Conservation (phyloP, 2,888 invertebrate species). For the Agonopterix alstromeriana region DNA sequence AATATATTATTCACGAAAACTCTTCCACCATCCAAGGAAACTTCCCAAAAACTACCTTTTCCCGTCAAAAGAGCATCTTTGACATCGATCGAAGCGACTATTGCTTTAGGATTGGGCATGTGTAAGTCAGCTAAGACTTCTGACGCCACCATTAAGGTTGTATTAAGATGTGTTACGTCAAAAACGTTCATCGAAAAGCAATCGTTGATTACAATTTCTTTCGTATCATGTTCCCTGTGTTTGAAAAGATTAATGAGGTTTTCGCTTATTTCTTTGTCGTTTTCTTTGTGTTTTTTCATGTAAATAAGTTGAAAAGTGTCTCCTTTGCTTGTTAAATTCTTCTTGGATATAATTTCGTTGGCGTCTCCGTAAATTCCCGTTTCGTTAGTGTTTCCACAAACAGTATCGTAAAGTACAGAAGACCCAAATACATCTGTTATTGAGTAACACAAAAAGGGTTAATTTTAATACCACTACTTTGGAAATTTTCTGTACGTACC, state of each 20-base stretch:
- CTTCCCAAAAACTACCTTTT: constrained; percentile 15
- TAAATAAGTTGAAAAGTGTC: constrained; percentile 1
- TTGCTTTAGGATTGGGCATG: constrained; percentile 9
- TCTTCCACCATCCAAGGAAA: constrained; percentile 12
- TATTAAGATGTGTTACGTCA: not conserved
- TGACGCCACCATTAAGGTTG: not conserved
- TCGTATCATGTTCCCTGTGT: not conserved
- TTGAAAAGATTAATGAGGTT: too few relatives aligned
- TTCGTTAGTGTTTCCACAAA: constrained; percentile 9
- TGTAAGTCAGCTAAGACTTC: not conserved
- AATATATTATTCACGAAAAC: constrained; percentile 16
- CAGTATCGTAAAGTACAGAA: constrained; percentile 10
- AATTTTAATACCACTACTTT: constrained; percentile 1
- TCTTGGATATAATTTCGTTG: not conserved
- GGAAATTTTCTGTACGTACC: constrained; percentile 25
- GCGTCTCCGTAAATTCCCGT: constrained; percentile 1
- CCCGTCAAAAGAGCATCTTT: constrained; percentile 8
- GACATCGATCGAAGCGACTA: constrained; percentile 16
- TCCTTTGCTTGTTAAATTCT: not conserved
- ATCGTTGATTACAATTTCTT: not conserved
- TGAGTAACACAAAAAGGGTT: constrained; percentile 10
- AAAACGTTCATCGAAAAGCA: not conserved
- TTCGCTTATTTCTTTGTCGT: not conserved
- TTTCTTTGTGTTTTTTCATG: not conserved
- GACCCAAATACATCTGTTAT: constrained; percentile 20